These are phyloP conservation scores for Falco rusticolus DNA, from an alignment of 2,797 vertebrate genomes.

Conservation along the genomic window DNA sequence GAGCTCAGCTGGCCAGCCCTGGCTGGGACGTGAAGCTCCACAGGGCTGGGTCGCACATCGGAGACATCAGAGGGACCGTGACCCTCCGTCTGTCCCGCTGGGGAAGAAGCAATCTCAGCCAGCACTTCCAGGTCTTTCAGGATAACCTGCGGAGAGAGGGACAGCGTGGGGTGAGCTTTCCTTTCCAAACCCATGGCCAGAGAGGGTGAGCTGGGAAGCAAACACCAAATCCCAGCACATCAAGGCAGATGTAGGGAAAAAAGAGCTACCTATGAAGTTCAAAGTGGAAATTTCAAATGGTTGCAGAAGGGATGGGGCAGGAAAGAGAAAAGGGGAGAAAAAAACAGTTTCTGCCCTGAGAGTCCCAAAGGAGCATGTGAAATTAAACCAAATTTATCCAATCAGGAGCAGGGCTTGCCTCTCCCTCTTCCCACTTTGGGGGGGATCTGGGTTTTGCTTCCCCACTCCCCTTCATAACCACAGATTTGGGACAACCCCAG, in stretches of 20 bases:
- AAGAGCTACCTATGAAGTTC: not conserved
- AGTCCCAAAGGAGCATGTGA: not conserved
- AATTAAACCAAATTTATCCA: not conserved
- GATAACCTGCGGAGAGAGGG: conserved; percentile 81
- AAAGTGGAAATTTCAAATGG: not conserved
- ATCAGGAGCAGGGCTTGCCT: not conserved
- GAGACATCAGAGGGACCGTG: conserved; percentile 71
- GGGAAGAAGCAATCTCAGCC: conserved; percentile 97
- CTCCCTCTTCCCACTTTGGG: not conserved
- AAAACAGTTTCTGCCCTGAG: not conserved
- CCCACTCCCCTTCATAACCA: not conserved
- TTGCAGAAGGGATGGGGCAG: not conserved
- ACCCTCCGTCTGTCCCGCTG: conserved; percentile 89
- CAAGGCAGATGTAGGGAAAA: not conserved
- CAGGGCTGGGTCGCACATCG: conserved; percentile 66
- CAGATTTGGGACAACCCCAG: not conserved
- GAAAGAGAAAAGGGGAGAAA: not conserved
- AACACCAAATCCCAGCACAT: not conserved
- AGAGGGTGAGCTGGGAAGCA: not conserved
- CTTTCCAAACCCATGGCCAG: not conserved
- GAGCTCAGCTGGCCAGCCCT: conserved; percentile 73
- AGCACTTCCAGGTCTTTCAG: conserved; percentile 96
- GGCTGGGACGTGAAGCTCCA: conserved; percentile 85
- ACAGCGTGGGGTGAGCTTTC: not conserved
- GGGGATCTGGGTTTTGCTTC: not conserved